Evolutionary conservation across 2,797 vertebrate genomes (phyloP).

Genomic region (Enteromius thamalakanensis): DNA sequence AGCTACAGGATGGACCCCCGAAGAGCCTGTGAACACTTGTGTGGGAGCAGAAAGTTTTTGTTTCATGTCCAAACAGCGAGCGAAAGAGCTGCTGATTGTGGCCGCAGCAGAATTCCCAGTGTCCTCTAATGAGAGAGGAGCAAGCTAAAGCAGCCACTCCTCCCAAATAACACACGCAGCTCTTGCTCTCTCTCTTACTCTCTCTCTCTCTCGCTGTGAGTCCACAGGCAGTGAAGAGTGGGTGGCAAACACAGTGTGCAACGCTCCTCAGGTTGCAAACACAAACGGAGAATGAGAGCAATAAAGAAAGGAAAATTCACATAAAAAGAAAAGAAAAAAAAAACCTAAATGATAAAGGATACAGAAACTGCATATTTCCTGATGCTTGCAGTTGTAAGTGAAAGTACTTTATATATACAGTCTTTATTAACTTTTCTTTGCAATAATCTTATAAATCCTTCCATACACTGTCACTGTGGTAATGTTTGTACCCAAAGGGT

Average conservation of each 20-base stretch:
- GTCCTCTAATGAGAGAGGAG: constrained; percentile 55
- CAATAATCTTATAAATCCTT: neutral
- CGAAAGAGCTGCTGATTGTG: constrained; percentile 22
- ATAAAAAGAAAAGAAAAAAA: neutral
- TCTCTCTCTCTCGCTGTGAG: neutral
- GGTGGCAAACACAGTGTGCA: constrained; percentile 55
- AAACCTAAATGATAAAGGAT: constrained; percentile 1
- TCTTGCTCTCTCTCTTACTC: neutral
- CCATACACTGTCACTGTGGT: neutral
- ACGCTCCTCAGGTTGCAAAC: constrained; percentile 48
- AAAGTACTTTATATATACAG: neutral
- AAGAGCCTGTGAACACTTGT: constrained; percentile 6
- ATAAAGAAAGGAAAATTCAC: neutral
- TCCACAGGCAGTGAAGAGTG: constrained; percentile 51
- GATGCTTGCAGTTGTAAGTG: neutral
- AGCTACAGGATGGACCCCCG: neutral
- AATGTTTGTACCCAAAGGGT: too few relatives aligned
- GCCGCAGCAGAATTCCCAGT: constrained; percentile 42
- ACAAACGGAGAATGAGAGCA: constrained; percentile 23
- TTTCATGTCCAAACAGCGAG: constrained; percentile 31
- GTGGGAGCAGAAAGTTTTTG: constrained; percentile 24
- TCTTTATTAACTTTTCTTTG: neutral
- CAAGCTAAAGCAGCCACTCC: constrained; percentile 51
- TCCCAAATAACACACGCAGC: constrained; percentile 47
- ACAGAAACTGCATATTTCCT: neutral